These are phyloP conservation scores for Tetragonula carbonaria DNA, from an alignment of 2,888 invertebrate genomes.

Conservation along the genomic window DNA sequence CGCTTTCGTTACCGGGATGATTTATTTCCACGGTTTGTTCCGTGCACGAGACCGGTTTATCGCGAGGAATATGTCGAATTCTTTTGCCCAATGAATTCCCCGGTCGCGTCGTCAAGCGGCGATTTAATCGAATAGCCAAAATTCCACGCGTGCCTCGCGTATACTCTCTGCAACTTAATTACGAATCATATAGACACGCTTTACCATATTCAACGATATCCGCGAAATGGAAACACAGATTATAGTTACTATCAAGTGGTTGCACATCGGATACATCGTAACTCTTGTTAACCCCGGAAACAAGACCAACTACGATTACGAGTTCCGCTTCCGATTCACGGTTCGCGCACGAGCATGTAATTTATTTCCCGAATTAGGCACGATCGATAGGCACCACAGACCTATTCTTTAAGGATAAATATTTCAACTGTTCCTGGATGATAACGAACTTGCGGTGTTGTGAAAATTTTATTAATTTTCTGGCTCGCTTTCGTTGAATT, in stretches of 20 bases:
- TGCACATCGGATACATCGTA: slow-evolving; percentile 35
- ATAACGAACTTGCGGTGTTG: not conserved
- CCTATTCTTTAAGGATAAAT: slow-evolving; percentile 13
- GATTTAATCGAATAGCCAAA: slow-evolving; percentile 38
- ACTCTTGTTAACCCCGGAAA: slow-evolving; percentile 45
- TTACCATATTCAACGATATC: not conserved
- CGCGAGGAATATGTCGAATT: slow-evolving; percentile 17
- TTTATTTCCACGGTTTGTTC: slow-evolving; percentile 1
- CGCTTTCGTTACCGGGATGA: not conserved
- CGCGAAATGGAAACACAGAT: slow-evolving; percentile 1
- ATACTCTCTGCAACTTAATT: slow-evolving; percentile 36
- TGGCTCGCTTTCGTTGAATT: too few relatives aligned
- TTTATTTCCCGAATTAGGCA: slow-evolving; percentile 45
- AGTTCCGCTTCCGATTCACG: slow-evolving; percentile 44
- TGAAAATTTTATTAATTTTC: too few relatives aligned
- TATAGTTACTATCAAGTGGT: slow-evolving; percentile 23
- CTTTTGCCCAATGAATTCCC: slow-evolving; percentile 8
- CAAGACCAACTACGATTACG: slow-evolving; percentile 41
- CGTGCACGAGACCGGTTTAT: slow-evolving; percentile 11
- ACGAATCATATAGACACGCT: not conserved
- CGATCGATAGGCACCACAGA: slow-evolving; percentile 39
- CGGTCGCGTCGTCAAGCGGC: slow-evolving; percentile 12
- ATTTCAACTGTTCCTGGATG: slow-evolving; percentile 7
- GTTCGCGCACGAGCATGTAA: slow-evolving; percentile 30
- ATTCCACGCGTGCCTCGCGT: slow-evolving; percentile 39